Evolutionary conservation across 1,140 invertebrate species (phyloP), one percentile per base, ranked within the genome.

Genomic region (Eupristina koningsbergeri): DNA sequence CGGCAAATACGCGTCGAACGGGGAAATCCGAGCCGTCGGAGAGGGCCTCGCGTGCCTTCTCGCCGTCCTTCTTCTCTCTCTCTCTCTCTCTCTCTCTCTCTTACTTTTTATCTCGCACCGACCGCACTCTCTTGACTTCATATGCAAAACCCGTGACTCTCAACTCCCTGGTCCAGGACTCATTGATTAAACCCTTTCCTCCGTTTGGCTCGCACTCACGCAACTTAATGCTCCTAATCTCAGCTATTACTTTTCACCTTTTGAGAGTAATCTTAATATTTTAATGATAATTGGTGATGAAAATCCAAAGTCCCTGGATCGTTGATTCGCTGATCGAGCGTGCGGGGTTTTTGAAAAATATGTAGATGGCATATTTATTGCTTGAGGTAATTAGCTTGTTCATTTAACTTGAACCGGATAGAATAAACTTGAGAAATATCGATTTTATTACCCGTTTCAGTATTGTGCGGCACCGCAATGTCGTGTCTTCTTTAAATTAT

Each of bases 1-100:
- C 50, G 31, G 63, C 45, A 58, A 53, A 83, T 77, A 77, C 73
- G 63, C 39, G 36, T 71, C 74, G 73, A 75, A 76, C 80, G 77
- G 58, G 78, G 85, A 86, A 86, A 86, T 86, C 81, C 63, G 85
- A 86, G 80, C 58, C 81, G 45, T 78, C 71, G 80, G 71, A 64
- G 78, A 81, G 80, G 64, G 41, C 41, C 71, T 67, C n/a, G 36
- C n/a, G 75, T 64, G 67, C 75, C 76, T 80, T 81, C 61, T 31
- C 36, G 39, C 61, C 64, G 36, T 53, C 67, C 41, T 63, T 71
- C 45, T 84, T 45, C 47, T 69, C 5, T 50, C 45, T 64, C 41
- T 34, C 47, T 69, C 3, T 50, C 31, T 64, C n/a, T 31, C 11
- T 11, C 26, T n/a, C 7, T 3, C 15, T 69, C 19, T 67, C 1